Evolutionary conservation across 2,888 invertebrate species (phyloP).

Genomic region (Stratiomys singularior): DNA sequence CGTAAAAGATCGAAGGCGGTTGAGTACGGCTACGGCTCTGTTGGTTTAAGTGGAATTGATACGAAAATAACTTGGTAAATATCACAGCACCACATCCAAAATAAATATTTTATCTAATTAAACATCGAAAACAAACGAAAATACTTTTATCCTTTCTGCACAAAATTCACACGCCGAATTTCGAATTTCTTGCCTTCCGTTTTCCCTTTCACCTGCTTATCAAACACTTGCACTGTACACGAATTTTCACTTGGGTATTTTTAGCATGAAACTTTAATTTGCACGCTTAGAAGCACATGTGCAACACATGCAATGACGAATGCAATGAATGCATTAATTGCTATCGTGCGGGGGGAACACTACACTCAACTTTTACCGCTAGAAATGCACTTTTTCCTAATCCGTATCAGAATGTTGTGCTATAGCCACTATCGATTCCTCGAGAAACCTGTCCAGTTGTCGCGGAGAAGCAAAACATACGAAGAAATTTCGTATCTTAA

Average conservation of each 20-base stretch:
- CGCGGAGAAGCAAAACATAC: neutral
- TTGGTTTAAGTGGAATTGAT: too few relatives aligned
- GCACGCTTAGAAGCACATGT: neutral
- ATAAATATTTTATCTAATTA: too few relatives aligned
- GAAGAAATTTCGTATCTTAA: neutral
- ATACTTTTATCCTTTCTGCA: too few relatives aligned
- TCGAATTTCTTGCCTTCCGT: neutral
- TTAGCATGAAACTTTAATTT: neutral
- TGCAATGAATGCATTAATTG: conserved; percentile 7
- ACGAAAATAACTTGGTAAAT: too few relatives aligned
- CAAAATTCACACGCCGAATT: too few relatives aligned
- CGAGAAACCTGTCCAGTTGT: neutral
- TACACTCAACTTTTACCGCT: neutral
- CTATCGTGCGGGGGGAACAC: neutral
- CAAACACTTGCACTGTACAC: neutral
- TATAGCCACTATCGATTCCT: too few relatives aligned
- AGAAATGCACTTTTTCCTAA: neutral
- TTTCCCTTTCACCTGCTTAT: neutral
- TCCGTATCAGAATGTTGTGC: neutral
- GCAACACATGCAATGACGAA: neutral
- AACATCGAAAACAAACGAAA: too few relatives aligned
- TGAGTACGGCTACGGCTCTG: too few relatives aligned
- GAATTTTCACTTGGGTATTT: neutral
- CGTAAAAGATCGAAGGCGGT: too few relatives aligned
- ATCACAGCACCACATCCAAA: too few relatives aligned